A percentile compares a stretch with the other conserved stretches of the same genome.
These are phyloP conservation scores for Ectropis grisescens DNA, from an alignment of 1,140 invertebrate species.

Conservation along the genomic window DNA sequence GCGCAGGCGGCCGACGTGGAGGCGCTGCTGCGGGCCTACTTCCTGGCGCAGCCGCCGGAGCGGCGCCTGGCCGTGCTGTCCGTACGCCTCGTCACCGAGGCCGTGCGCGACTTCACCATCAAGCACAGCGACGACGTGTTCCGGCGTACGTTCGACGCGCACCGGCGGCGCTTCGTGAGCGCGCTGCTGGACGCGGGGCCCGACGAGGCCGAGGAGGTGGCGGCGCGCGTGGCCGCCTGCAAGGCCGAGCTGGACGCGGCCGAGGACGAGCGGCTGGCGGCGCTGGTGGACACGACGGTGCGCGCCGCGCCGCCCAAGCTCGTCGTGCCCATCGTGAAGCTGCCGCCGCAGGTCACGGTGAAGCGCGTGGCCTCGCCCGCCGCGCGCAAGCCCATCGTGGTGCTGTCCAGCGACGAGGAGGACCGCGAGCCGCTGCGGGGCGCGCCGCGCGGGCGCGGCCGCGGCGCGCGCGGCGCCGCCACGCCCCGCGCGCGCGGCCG, in stretches of 20 bases:
- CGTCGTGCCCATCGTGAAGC: conserved; percentile 6
- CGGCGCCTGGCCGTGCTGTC: conserved; percentile 32
- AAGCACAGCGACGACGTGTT: conserved; percentile 52
- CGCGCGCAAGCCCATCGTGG: neutral
- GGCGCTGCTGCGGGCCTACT: conserved; percentile 38
- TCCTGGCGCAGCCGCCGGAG: conserved; percentile 29
- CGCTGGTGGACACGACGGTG: conserved; percentile 13
- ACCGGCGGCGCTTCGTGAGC: conserved; percentile 34
- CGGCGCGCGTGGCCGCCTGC: conserved; percentile 29
- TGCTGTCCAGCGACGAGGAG: conserved; percentile 20
- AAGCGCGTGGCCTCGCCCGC: neutral
- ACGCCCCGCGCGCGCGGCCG: conserved; percentile 5
- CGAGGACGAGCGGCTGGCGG: conserved; percentile 29
- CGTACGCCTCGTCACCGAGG: conserved; percentile 42
- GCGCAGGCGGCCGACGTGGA: conserved; percentile 47
- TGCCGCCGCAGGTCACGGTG: neutral
- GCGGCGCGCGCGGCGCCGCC: conserved; percentile 6
- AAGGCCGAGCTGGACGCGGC: conserved; percentile 40
- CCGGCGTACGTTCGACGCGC: conserved; percentile 37
- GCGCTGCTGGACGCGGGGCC: conserved; percentile 45
- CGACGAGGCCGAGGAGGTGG: conserved; percentile 45
- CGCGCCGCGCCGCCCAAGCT: conserved; percentile 11
- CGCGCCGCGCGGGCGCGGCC: conserved; percentile 6
- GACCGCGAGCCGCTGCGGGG: no score
- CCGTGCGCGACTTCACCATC: conserved; percentile 45